Percentiles rank a stretch among this genome's conserved stretches.
These are phyloP conservation scores for Philypnodon macrostomus DNA, from an alignment of 2,797 vertebrate genomes.

Conservation along the genomic window DNA sequence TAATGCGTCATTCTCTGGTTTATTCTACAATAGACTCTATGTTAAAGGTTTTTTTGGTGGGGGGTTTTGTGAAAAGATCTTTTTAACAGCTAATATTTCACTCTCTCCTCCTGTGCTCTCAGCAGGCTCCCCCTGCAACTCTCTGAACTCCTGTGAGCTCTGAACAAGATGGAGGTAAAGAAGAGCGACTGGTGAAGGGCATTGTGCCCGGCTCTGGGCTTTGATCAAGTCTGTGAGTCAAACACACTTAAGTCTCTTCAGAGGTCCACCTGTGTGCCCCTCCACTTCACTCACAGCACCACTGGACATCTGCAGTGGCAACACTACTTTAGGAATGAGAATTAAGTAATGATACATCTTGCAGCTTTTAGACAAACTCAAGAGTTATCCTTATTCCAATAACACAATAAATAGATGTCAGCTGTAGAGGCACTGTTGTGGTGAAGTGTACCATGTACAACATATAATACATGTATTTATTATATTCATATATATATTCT, in stretches of 20 bases:
- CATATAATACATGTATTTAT: too few species aligned
- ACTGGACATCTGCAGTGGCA: slow-evolving; percentile 2
- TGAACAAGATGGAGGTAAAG: slow-evolving; percentile 42
- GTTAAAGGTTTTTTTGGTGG: too few species aligned
- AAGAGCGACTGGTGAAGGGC: slow-evolving; percentile 38
- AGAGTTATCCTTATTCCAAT: neutral
- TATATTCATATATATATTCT: too few species aligned
- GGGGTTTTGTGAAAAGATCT: too few species aligned
- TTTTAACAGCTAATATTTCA: slow-evolving; percentile 37
- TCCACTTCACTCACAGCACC: slow-evolving; percentile 4
- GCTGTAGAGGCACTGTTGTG: neutral
- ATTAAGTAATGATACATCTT: neutral
- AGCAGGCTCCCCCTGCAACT: slow-evolving; percentile 22
- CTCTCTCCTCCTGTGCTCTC: slow-evolving; percentile 29
- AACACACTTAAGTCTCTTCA: slow-evolving; percentile 45
- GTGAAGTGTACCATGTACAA: too few species aligned
- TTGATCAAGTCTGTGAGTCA: slow-evolving; percentile 57
- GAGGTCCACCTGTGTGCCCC: slow-evolving; percentile 18
- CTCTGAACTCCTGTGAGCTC: slow-evolving; percentile 40
- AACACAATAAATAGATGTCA: too few species aligned
- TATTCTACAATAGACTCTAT: neutral
- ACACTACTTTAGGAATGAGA: slow-evolving; percentile 1
- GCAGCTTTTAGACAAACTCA: too few species aligned
- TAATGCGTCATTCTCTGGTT: neutral
- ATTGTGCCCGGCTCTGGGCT: slow-evolving; percentile 51